phyloP scores from a whole-genome alignment of 1,140 invertebrate genomes.

The Luehdorfia chinensis region DNA sequence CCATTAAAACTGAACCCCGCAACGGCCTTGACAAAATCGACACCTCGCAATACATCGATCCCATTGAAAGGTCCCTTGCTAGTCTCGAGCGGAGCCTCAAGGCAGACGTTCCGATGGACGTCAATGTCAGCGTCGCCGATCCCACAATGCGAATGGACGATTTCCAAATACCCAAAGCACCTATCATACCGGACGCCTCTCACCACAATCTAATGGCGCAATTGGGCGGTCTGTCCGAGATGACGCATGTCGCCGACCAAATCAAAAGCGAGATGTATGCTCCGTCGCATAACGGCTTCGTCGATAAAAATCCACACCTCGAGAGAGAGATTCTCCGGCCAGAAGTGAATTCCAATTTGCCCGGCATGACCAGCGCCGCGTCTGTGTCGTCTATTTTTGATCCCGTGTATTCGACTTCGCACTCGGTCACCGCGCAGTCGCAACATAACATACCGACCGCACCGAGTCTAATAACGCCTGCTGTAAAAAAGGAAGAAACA shows the following conservation, averaged over 20 bases:
- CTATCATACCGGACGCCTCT: slow-evolving; percentile 46
- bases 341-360: slow-evolving; percentile 61
- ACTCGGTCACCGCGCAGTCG: slow-evolving; percentile 71
- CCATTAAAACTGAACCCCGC: slow-evolving; percentile 48
- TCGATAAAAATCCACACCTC: slow-evolving; percentile 56
- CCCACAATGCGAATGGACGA: slow-evolving; percentile 58
- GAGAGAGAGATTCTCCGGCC: slow-evolving; percentile 54
- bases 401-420: slow-evolving; percentile 72
- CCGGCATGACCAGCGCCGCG: slow-evolving; percentile 69
- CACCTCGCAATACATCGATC: slow-evolving; percentile 75
- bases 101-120: slow-evolving; percentile 72
- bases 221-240: slow-evolving; percentile 61
- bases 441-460: slow-evolving; percentile 63
- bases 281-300: slow-evolving; percentile 75
- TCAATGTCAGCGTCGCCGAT: slow-evolving; percentile 53
- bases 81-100: slow-evolving; percentile 80
- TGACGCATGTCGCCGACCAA: slow-evolving; percentile 57
- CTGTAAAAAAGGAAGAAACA: slow-evolving; percentile 78
- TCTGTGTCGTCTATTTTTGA: slow-evolving; percentile 84
- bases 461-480: slow-evolving; percentile 71
- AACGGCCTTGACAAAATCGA: slow-evolving; percentile 64
- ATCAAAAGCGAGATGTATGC: slow-evolving; percentile 64
- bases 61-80: slow-evolving; percentile 82
- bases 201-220: slow-evolving; percentile 71
- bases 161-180: slow-evolving; percentile 49